A percentile compares a stretch with the other conserved stretches of the same genome.
Evolutionary conservation across 2,888 invertebrate genomes (phyloP).

Genomic region (Scaptomyza parva): DNA sequence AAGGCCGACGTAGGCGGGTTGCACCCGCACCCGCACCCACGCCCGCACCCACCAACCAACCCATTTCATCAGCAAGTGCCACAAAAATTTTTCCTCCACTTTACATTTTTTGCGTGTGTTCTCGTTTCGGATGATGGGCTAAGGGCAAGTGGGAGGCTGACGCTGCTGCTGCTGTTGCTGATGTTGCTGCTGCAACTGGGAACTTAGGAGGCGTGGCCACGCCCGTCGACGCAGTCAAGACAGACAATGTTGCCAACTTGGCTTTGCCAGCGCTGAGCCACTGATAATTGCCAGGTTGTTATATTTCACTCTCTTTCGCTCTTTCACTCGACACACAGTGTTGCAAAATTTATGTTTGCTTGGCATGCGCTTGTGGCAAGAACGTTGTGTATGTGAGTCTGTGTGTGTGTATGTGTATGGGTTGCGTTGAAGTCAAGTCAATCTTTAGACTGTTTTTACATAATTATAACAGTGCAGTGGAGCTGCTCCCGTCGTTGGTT

Average conservation of each 20-base stretch:
- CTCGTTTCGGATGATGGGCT: constrained; percentile 63
- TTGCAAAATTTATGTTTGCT: constrained; percentile 73
- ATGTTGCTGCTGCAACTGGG: constrained; percentile 4
- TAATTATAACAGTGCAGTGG: constrained; percentile 76
- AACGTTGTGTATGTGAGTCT: constrained; percentile 4
- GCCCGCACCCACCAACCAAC: not conserved
- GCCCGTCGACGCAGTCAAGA: constrained; percentile 47
- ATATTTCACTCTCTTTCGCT: constrained; percentile 41
- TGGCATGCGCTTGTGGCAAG: constrained; percentile 64
- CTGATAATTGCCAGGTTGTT: constrained; percentile 77
- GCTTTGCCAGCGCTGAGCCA: constrained; percentile 73
- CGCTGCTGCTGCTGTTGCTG: constrained; percentile 4
- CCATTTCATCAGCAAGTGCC: constrained; percentile 58
- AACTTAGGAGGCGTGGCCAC: constrained; percentile 9
- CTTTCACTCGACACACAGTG: constrained; percentile 3
- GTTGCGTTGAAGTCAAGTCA: constrained; percentile 73
- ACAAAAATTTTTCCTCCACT: constrained; percentile 67
- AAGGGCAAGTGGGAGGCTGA: constrained; percentile 49
- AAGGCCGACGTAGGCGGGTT: not conserved
- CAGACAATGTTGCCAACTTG: constrained; percentile 68
- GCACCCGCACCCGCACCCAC: not conserved
- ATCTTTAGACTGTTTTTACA: constrained; percentile 80
- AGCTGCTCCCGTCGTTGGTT: constrained; percentile 47
- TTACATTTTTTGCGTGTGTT: constrained; percentile 78
- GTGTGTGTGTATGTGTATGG: constrained; percentile 15